Evolutionary conservation across 2,888 invertebrate genomes (phyloP).

Genomic region (Lordiphosa andalusiaca): DNA sequence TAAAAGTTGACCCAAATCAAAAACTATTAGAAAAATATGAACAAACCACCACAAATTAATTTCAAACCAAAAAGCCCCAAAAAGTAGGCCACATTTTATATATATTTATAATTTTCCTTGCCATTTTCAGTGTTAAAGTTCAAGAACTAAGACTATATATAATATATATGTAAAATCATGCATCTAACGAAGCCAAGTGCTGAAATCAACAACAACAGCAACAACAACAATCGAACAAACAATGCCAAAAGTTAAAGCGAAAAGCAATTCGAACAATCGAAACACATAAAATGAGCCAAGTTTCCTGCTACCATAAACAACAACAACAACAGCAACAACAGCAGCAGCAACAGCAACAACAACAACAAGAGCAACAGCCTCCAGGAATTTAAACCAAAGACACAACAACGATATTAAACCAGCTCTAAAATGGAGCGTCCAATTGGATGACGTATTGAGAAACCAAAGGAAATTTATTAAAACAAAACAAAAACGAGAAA

Average conservation of each 20-base stretch:
- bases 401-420: conserved; percentile 23
- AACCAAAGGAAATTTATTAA: conserved; percentile 12
- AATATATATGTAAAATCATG: conserved; percentile 19
- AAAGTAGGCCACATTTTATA: not conserved
- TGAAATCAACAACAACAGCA: conserved; percentile 19
- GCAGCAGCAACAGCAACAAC: conserved; percentile 17
- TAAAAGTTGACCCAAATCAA: not conserved
- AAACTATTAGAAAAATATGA: no score
- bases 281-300: conserved; percentile 51
- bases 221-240: conserved; percentile 26
- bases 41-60: no score
- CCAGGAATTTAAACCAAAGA: conserved; percentile 39
- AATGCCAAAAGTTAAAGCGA: conserved; percentile 50
- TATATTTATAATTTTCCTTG: not conserved
- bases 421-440: conserved; percentile 55
- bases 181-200: conserved; percentile 21
- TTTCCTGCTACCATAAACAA: conserved; percentile 34
- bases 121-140: conserved; percentile 22
- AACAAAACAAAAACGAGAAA: not conserved
- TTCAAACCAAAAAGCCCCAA: not conserved
- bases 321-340: conserved; percentile 19
- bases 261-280: conserved; percentile 31
- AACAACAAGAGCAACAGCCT: conserved; percentile 24
- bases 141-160: conserved; percentile 16
- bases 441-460: conserved; percentile 50